These are phyloP conservation scores for Drosophila guanche DNA, from an alignment of 1,140 invertebrate species.

Conservation along the genomic window DNA sequence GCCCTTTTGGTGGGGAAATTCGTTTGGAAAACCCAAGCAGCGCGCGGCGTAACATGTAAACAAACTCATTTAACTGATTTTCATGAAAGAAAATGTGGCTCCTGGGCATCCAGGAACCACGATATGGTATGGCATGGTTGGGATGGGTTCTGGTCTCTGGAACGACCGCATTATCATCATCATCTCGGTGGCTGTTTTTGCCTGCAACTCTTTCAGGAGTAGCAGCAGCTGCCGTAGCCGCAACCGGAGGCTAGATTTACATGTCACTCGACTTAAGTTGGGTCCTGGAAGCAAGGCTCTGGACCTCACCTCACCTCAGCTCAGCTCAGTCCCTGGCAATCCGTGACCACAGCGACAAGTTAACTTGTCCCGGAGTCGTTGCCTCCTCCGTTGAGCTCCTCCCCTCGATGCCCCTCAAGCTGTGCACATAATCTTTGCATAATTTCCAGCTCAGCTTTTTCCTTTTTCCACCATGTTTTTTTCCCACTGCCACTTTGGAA, in stretches of 20 bases:
- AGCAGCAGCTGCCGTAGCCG: constrained; percentile 63
- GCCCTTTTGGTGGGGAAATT: constrained; percentile 27
- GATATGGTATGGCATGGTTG: constrained; percentile 7
- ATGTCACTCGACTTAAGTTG: constrained; percentile 75
- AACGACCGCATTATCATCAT: constrained; percentile 52
- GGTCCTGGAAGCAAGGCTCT: constrained; percentile 9
- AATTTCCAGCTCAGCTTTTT: constrained; percentile 61
- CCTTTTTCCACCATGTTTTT: constrained; percentile 13
- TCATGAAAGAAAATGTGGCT: constrained; percentile 76
- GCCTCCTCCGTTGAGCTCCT: constrained; percentile 8
- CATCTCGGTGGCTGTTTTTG: constrained; percentile 44
- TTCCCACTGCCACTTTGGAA: constrained; percentile 5
- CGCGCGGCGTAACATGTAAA: constrained; percentile 67
- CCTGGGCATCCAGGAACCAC: constrained; percentile 50
- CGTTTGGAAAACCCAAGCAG: constrained; percentile 19
- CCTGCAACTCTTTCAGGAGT: constrained; percentile 60
- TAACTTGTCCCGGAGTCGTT: constrained; percentile 37
- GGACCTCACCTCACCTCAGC: constrained; percentile 52
- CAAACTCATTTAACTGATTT: constrained; percentile 82
- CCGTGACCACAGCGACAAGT: constrained; percentile 47
- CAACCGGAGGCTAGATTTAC: constrained; percentile 73
- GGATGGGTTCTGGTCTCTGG: constrained; percentile 10
- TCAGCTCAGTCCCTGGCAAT: constrained; percentile 12
- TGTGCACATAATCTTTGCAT: constrained; percentile 78
- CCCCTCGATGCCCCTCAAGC: constrained; percentile 31